Base-by-base conservation (phyloP, 2,888 invertebrate genomes). In the Dastarcus helophoroides region DNA sequence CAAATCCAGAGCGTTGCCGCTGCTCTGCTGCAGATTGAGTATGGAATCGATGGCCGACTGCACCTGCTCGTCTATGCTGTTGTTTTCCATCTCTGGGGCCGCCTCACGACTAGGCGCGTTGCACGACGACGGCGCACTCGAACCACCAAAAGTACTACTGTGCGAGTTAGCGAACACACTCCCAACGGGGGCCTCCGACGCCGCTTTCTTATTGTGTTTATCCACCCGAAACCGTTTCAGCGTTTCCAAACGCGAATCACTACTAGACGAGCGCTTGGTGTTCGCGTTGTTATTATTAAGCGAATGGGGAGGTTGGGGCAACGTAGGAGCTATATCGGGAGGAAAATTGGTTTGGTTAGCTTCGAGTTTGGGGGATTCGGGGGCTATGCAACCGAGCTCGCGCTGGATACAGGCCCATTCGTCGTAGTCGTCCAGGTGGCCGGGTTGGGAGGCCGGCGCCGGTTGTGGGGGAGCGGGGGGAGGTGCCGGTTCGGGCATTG, bases 41-140 rank as follows among this genome's bases (percentile, higher is more conserved):
- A 82, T 82, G 51, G 79, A 79, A 55, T 82, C 80, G 46, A 82
- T 82, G 39, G 82, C 82, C 51, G 76, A 79, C 56, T 82, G 80
- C 38, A 83, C 81, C 57, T 83, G 80, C 15, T 78, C 76, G 42
- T 77, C 78, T 36, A 79, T 76, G 46, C 76, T 76, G 46, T 77
- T 76, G 44, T 56, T 56, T 34, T 57, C 55, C 16, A 46, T 45
- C 31, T 51, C 53, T 38, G 48, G 50, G 15, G 49, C 50, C 12
- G 49, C 48, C 17, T 43, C 40, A 9, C 22, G 13, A 27, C 29
- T 22, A 22, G 34, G 22, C 6, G 6, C 5, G 11, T 23, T 23
- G 11, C 6, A 23, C 7, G 6, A 10, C 7, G 5, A 6, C 7
- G 6, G 6, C 7, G 24, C 7, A 6, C 11, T 7, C 4, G 33